A percentile compares a stretch with the other conserved stretches of the same genome.
phyloP scores from a whole-genome alignment of 92 coral and sea anemone species.

The Hydrozoanthus gracilis region DNA sequence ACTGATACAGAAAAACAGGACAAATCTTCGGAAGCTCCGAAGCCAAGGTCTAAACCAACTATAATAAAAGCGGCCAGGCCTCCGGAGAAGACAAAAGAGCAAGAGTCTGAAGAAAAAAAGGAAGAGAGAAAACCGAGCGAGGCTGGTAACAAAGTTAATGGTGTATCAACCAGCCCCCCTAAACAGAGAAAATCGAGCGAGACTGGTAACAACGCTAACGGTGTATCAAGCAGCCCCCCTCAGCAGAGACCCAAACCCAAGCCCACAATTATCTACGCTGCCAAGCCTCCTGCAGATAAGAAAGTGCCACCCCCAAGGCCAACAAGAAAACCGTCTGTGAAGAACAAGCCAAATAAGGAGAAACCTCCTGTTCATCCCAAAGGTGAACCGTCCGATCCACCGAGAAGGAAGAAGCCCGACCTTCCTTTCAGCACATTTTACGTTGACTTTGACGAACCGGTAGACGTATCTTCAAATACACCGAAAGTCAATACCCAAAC shows the following conservation, averaged over 20 bases:
- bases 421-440: conserved; percentile 45
- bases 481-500: conserved; percentile 16
- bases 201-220: neutral
- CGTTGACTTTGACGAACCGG: conserved; percentile 32
- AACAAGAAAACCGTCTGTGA: conserved; percentile 37
- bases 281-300: conserved; percentile 42
- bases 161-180: neutral
- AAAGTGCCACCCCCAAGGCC: conserved; percentile 64
- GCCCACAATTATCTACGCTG: conserved; percentile 15
- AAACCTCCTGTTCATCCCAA: neutral
- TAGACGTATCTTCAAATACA: neutral
- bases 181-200: conserved; percentile 15
- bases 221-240: neutral
- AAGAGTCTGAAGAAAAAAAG: neutral
- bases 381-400: neutral
- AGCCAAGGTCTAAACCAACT: conserved; percentile 34
- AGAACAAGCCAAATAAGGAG: conserved; percentile 2
- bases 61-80: conserved; percentile 31
- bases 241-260: conserved; percentile 22
- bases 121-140: conserved; percentile 24
- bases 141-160: neutral
- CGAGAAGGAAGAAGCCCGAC: conserved; percentile 12
- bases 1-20: neutral
- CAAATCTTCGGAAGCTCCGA: neutral
- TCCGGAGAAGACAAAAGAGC: neutral